These are phyloP conservation scores for Ladona fulva DNA, from an alignment of 1,140 invertebrate genomes.

Conservation along the genomic window DNA sequence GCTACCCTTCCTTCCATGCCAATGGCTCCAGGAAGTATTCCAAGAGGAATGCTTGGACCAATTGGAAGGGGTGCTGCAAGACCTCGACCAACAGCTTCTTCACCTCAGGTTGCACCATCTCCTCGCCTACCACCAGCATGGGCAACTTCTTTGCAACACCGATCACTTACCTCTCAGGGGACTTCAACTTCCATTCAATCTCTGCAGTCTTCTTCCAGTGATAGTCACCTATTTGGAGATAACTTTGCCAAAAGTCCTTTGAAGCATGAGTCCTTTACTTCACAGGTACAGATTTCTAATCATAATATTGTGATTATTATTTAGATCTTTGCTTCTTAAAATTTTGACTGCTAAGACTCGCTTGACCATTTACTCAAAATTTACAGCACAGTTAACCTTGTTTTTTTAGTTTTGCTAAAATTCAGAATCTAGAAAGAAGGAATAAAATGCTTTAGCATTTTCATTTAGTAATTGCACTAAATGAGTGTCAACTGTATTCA, in stretches of 20 bases:
- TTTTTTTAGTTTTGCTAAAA: too few relatives aligned
- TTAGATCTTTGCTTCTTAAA: too few relatives aligned
- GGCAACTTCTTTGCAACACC: neutral
- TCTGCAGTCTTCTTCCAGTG: neutral
- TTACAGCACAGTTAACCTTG: too few relatives aligned
- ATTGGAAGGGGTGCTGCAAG: neutral
- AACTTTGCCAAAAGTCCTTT: neutral
- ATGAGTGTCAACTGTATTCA: too few relatives aligned
- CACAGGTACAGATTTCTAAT: neutral
- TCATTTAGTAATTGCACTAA: too few relatives aligned
- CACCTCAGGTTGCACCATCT: neutral
- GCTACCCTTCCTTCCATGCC: neutral
- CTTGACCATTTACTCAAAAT: too few relatives aligned
- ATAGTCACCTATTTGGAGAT: neutral
- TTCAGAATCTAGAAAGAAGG: too few relatives aligned
- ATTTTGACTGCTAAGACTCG: too few relatives aligned
- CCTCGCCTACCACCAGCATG: neutral
- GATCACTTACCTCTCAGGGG: neutral
- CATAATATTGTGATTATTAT: too few relatives aligned
- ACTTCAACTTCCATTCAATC: neutral
- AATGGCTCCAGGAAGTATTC: neutral
- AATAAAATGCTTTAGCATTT: too few relatives aligned
- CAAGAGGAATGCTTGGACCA: neutral
- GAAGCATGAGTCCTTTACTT: neutral
- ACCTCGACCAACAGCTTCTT: neutral